A percentile compares a stretch with the other conserved stretches of the same genome.
These are phyloP conservation scores for Cygnus buccinator DNA, from an alignment of 2,113 vertebrate species.

Conservation along the genomic window DNA sequence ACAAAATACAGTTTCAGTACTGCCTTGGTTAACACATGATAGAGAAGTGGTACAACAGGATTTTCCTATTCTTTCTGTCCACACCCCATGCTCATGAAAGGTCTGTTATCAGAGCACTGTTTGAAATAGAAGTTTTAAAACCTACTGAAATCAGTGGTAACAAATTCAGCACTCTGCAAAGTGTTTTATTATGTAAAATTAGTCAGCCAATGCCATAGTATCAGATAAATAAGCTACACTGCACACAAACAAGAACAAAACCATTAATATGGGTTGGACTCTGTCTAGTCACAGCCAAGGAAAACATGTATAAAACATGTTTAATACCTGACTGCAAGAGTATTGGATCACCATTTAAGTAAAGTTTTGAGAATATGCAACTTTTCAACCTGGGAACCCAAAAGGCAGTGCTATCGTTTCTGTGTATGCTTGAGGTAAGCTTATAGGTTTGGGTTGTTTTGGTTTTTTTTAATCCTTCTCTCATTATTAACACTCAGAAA, in stretches of 20 bases:
- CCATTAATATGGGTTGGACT: rapidly evolving
- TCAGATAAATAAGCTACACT: background rate
- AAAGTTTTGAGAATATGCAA: background rate
- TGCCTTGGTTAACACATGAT: background rate
- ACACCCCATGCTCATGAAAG: background rate
- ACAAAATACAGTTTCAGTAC: background rate
- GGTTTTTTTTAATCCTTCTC: too few relatives aligned
- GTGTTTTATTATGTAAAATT: background rate
- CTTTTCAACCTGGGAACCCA: background rate
- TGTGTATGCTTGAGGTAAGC: background rate
- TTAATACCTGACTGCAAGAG: background rate
- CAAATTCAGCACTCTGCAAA: background rate
- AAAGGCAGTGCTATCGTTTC: background rate
- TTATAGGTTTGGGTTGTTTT: background rate
- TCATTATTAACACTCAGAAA: background rate
- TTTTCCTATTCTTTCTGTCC: background rate
- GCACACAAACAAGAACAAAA: background rate
- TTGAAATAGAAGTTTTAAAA: background rate
- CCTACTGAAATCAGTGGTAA: background rate
- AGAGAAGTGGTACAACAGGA: background rate
- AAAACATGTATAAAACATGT: background rate
- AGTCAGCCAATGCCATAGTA: background rate
- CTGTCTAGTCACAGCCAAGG: background rate
- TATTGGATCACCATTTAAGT: rapidly evolving
- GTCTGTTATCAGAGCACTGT: background rate